These are phyloP conservation scores for Laothoe populi DNA, from an alignment of 2,888 invertebrate species.

Conservation along the genomic window DNA sequence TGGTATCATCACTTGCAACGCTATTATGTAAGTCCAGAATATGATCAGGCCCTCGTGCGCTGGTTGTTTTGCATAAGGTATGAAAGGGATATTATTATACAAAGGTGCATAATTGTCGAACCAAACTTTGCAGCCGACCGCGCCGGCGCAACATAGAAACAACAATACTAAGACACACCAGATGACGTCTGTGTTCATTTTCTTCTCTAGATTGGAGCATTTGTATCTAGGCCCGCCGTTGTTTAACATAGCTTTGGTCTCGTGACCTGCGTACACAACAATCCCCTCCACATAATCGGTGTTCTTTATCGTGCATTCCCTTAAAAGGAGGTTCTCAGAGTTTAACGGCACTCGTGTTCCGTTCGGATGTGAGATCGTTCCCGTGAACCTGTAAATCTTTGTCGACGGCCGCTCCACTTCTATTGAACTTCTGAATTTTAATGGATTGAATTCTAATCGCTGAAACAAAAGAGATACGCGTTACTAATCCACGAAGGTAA, in stretches of 20 bases:
- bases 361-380: slow-evolving; percentile 92
- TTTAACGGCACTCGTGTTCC: slow-evolving; percentile 92
- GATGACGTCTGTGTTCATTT: slow-evolving; percentile 98
- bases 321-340: slow-evolving; percentile 95
- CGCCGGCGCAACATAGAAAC: slow-evolving; percentile 95
- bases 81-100: slow-evolving; percentile 87
- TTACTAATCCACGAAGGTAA: not conserved
- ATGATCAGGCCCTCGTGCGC: slow-evolving; percentile 92
- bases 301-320: slow-evolving; percentile 97
- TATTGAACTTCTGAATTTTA: slow-evolving; percentile 92
- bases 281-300: slow-evolving; percentile 98
- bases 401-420: slow-evolving; percentile 98
- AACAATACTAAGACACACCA: slow-evolving; percentile 97
- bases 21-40: slow-evolving; percentile 98
- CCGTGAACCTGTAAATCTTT: slow-evolving; percentile 97
- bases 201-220: slow-evolving; percentile 94
- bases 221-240: slow-evolving; percentile 98
- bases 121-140: slow-evolving; percentile 96
- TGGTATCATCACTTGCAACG: slow-evolving; percentile 98
- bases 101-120: slow-evolving; percentile 82
- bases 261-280: slow-evolving; percentile 98
- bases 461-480: slow-evolving; percentile 57
- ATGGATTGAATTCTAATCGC: slow-evolving; percentile 90
- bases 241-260: slow-evolving; percentile 99
- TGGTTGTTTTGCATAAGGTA: slow-evolving; percentile 86